Conservation (phyloP, 2,888 invertebrate genomes). For the Trachelus stipa region DNA sequence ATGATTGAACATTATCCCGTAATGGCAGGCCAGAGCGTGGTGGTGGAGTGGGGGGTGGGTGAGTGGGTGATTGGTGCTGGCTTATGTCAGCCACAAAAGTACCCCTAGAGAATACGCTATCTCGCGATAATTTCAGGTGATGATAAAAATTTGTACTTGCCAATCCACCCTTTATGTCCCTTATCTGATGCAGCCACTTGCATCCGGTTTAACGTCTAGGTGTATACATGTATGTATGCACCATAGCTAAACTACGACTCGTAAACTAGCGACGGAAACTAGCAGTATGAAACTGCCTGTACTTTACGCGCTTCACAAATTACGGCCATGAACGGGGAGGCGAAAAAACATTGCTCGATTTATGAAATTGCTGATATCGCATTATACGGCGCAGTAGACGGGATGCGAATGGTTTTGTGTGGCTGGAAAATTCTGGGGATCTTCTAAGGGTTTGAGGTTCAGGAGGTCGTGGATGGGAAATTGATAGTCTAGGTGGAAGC, state of each 20-base stretch:
- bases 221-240: not conserved
- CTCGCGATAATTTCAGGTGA: not conserved
- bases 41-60: not conserved
- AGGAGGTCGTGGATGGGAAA: not conserved
- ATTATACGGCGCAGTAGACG: not conserved
- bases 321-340: not conserved
- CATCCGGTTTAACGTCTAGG: not conserved
- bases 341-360: not conserved
- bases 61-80: not conserved
- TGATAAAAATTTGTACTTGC: not conserved
- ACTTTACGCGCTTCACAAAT: not conserved
- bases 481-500: not conserved
- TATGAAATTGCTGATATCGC: not conserved
- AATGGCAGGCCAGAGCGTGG: conserved; percentile 1
- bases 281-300: not conserved
- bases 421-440: not conserved
- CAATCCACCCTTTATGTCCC: conserved; percentile 2
- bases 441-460: not conserved
- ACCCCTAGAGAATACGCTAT: not conserved
- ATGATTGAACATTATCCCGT: conserved; percentile 35
- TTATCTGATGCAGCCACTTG: not conserved
- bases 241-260: not conserved
- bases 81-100: not conserved
- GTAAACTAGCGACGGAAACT: not conserved
- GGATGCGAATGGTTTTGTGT: not conserved